These are phyloP conservation scores for Coregonus suidteri DNA, from an alignment of 2,797 vertebrate genomes.

Conservation along the genomic window DNA sequence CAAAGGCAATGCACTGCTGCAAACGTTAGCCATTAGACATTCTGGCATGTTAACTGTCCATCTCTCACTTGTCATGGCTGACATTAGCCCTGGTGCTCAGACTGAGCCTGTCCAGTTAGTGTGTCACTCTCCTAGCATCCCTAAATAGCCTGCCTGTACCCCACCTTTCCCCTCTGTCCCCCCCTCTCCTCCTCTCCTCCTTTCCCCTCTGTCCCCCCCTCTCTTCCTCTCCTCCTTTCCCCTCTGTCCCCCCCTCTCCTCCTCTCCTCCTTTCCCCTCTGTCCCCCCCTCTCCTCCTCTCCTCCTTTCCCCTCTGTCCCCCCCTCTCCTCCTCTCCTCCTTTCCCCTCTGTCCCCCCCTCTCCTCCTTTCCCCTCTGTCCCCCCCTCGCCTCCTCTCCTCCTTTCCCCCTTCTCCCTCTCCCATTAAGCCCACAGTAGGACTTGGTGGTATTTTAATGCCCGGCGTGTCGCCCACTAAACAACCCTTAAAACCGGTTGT, in stretches of 20 bases:
- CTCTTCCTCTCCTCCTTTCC: background rate
- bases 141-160: background rate
- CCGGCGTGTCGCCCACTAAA: constrained; percentile 58
- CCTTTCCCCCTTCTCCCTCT: constrained; percentile 17
- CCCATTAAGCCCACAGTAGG: constrained; percentile 46
- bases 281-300: constrained; percentile 1
- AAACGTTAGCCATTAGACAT: background rate
- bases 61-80: background rate
- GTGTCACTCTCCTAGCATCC: background rate
- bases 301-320: background rate
- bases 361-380: background rate
- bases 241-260: constrained; percentile 18
- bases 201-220: constrained; percentile 14
- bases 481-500: constrained; percentile 56
- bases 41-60: background rate
- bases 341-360: background rate
- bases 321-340: background rate
- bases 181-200: background rate
- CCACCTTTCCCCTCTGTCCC: background rate
- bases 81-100: background rate
- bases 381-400: background rate
- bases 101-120: background rate
- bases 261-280: background rate
- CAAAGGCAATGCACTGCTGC: background rate
- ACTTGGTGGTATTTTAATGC: constrained; percentile 51